Percentiles rank a stretch among this genome's conserved stretches.
phyloP scores from a whole-genome alignment of 2,113 vertebrate genomes.

The Alethe diademata region DNA sequence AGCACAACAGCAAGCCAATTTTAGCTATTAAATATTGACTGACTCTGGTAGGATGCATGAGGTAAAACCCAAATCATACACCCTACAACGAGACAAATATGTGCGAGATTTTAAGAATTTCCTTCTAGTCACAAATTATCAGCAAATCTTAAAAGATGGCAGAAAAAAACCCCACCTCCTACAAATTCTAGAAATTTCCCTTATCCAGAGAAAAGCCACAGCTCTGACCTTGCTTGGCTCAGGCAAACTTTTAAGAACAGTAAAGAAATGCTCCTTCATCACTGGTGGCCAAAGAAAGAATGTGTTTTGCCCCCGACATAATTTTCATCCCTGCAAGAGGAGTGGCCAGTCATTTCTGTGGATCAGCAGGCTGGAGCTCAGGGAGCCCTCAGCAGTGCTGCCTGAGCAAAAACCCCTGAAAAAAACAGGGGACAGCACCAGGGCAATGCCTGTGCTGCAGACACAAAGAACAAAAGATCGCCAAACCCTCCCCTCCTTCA shows the following conservation, averaged over 20 bases:
- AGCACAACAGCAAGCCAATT: background rate
- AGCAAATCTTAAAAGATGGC: background rate
- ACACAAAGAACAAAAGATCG: background rate
- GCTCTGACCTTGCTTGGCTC: slow-evolving; percentile 2
- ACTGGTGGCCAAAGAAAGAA: background rate
- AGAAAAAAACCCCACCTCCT: background rate
- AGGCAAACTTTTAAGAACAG: background rate
- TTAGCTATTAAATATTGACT: slow-evolving; percentile 45
- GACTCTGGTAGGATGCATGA: background rate
- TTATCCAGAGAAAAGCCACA: background rate
- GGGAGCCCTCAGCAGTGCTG: background rate
- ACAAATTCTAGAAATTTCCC: background rate
- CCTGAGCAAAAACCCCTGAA: background rate
- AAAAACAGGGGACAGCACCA: background rate
- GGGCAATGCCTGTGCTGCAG: background rate
- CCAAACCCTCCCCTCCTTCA: background rate
- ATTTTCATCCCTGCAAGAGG: background rate
- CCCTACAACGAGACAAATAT: background rate
- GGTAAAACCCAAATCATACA: slow-evolving; percentile 3
- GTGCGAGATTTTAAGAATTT: slow-evolving; percentile 36
- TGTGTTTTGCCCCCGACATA: background rate
- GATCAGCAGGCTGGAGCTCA: background rate
- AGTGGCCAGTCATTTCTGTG: background rate
- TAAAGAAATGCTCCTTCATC: background rate
- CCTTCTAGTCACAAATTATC: slow-evolving; percentile 2